Conservation (phyloP, 2,888 invertebrate genomes). For the Polydrusus tereticollis region DNA sequence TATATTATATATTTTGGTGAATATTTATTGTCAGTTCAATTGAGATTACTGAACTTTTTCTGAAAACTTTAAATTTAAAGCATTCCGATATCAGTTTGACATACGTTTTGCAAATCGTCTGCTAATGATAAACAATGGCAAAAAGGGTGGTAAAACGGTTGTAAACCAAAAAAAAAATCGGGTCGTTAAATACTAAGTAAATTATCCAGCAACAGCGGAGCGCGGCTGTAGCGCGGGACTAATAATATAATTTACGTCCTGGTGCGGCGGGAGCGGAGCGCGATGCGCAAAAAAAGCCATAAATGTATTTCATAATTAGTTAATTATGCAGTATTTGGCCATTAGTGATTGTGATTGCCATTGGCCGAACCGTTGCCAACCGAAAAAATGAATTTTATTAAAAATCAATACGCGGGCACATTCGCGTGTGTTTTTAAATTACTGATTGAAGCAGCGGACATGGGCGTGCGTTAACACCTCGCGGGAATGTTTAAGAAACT, state of each 20-base stretch:
- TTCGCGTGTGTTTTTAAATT: conserved; percentile 68
- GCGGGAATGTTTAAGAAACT: conserved; percentile 3
- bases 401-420: conserved; percentile 68
- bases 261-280: conserved; percentile 50
- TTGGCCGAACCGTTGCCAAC: conserved; percentile 67
- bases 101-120: background rate
- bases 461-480: conserved; percentile 31
- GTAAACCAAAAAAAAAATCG: conserved; percentile 14
- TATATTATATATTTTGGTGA: no score
- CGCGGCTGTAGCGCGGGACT: conserved; percentile 25
- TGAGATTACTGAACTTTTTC: no score
- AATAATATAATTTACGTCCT: conserved; percentile 37
- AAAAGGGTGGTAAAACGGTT: conserved; percentile 10
- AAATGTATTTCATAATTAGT: conserved; percentile 67
- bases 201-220: conserved; percentile 19
- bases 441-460: conserved; percentile 64
- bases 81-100: background rate
- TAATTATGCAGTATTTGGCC: conserved; percentile 67
- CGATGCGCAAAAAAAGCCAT: conserved; percentile 63
- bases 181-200: conserved; percentile 31
- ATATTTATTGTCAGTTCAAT: no score
- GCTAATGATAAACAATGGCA: conserved; percentile 4
- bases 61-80: background rate
- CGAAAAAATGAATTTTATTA: conserved; percentile 69
- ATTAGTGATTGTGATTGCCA: conserved; percentile 66